These are phyloP conservation scores for Poecilia velifera DNA, from an alignment of 2,797 vertebrate species.

Conservation along the genomic window DNA sequence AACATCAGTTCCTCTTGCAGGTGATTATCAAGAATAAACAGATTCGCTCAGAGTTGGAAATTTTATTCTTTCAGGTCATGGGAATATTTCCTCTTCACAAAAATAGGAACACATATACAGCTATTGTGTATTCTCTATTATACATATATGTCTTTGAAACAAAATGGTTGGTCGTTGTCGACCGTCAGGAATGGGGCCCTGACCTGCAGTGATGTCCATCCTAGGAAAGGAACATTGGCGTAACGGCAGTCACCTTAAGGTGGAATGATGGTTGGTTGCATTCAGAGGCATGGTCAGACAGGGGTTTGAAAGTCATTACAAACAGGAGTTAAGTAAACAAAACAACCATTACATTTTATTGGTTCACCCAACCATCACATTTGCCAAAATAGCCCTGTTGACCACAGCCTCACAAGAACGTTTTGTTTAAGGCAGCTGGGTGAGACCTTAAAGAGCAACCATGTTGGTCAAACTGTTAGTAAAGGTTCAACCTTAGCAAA, in stretches of 20 bases:
- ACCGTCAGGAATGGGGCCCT: constrained; percentile 69
- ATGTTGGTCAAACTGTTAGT: constrained; percentile 16
- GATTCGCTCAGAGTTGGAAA: constrained; percentile 58
- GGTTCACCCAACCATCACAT: neutral
- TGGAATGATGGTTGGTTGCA: constrained; percentile 67
- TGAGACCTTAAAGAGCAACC: constrained; percentile 47
- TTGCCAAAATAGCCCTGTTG: constrained; percentile 20
- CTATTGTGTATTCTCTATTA: constrained; percentile 68
- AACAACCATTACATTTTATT: neutral
- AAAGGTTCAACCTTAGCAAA: constrained; percentile 21
- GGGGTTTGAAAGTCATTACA: constrained; percentile 7
- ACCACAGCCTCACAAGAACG: constrained; percentile 16
- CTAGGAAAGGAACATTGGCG: constrained; percentile 44
- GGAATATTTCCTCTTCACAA: constrained; percentile 78
- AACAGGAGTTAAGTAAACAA: constrained; percentile 4
- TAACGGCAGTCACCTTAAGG: constrained; percentile 69
- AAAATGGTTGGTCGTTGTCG: constrained; percentile 43
- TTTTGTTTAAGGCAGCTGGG: constrained; percentile 68
- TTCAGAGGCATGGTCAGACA: constrained; percentile 49
- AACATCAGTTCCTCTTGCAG: too few relatives aligned
- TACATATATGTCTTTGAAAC: constrained; percentile 63
- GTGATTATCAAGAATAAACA: constrained; percentile 12
- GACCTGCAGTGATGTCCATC: constrained; percentile 69
- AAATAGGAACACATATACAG: constrained; percentile 77
- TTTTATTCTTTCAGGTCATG: constrained; percentile 68